phyloP scores from a whole-genome alignment of 2,113 vertebrate species.

The Oophaga pumilio region DNA sequence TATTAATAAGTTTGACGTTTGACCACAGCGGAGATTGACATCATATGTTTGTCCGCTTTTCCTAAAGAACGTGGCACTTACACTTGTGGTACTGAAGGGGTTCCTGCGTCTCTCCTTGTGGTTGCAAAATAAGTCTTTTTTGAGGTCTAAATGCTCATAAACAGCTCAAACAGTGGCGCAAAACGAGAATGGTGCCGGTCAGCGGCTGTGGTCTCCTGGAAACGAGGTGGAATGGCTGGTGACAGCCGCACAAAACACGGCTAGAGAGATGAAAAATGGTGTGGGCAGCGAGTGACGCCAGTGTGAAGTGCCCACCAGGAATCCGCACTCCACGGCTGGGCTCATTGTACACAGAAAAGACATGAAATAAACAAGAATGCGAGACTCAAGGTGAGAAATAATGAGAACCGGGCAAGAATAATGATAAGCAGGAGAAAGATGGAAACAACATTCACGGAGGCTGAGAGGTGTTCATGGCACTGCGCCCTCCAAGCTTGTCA shows the following conservation, averaged over 20 bases:
- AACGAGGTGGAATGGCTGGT: neutral
- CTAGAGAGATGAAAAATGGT: neutral
- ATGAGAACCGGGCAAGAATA: too few relatives aligned
- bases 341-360: slow-evolving; percentile 10
- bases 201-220: neutral
- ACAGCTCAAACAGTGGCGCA: neutral
- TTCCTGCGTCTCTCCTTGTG: neutral
- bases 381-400: neutral
- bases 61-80: too few relatives aligned
- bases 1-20: too few relatives aligned
- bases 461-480: too few relatives aligned
- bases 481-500: too few relatives aligned
- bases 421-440: neutral
- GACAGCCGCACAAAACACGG: neutral
- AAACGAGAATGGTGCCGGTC: neutral
- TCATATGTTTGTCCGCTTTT: too few relatives aligned
- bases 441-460: neutral
- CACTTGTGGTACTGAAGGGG: too few relatives aligned
- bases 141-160: neutral
- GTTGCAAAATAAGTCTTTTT: neutral
- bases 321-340: neutral
- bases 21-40: too few relatives aligned
- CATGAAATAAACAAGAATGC: neutral
- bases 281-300: slow-evolving; percentile 6
- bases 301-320: slow-evolving; percentile 6